Evolutionary conservation across 53 echinoderm and acorn worm species (phyloP).

Genomic region (Luidia sarsii): DNA sequence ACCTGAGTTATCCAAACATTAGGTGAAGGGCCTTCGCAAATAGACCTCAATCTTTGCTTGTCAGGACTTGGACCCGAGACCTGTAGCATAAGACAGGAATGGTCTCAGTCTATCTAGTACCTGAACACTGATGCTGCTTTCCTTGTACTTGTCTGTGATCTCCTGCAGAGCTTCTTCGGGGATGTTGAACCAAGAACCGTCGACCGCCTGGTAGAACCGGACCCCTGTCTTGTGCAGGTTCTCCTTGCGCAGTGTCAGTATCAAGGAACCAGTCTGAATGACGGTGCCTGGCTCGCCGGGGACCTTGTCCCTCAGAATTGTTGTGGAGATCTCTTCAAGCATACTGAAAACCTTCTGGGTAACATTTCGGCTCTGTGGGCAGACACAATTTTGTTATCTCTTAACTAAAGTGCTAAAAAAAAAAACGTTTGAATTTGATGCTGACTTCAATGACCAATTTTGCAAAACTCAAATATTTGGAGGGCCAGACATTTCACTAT

Average conservation of each 20-base stretch:
- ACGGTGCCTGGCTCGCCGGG: constrained; percentile 60
- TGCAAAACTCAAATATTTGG: no score
- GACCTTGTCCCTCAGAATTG: constrained; percentile 57
- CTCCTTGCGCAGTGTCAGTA: constrained; percentile 59
- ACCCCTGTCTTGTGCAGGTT: constrained; percentile 12
- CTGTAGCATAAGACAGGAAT: no score
- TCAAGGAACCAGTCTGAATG: constrained; percentile 58
- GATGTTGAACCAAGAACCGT: constrained; percentile 77
- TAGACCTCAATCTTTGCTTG: no score
- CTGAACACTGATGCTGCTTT: constrained; percentile 64
- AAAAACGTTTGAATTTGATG: no score
- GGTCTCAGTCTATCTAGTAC: no score
- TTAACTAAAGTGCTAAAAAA: not conserved
- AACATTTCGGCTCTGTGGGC: constrained; percentile 64
- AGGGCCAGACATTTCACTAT: no score
- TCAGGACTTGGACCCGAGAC: no score
- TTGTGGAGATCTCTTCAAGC: constrained; percentile 53
- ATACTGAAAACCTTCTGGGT: constrained; percentile 70
- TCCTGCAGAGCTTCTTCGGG: constrained; percentile 53
- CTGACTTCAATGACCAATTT: no score
- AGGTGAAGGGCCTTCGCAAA: no score
- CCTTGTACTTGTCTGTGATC: constrained; percentile 24
- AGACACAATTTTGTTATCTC: not conserved
- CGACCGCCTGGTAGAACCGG: constrained; percentile 54
- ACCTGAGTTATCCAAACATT: no score